Base-by-base conservation (phyloP, 2,797 vertebrate genomes). In the Semotilus atromaculatus region DNA sequence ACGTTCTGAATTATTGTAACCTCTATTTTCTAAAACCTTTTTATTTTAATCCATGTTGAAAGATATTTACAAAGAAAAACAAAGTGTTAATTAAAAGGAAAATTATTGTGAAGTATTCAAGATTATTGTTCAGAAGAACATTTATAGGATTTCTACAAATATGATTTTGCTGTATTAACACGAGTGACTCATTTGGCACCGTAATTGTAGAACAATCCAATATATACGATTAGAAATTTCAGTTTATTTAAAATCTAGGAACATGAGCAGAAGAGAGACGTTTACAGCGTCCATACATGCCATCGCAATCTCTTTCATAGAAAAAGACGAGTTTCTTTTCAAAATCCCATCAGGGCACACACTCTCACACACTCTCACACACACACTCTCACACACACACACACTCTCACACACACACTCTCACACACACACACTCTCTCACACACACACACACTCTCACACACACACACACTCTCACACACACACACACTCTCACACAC, bases 171-270 rank as follows among this genome's bases (percentile, higher is more conserved):
- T 19, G 48, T 48, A 13, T 19, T 51, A 62, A 51, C 51, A 62
- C 38, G 5, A 81, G 48, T 21, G 36, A 31, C 81, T 21, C 19
- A 29, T 68, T 29, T 53, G 34, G 38, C 58, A 75, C 40, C 45
- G 21, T 3, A 51, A 36, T 4, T 18, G 1, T 26, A 83, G 1
- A 64, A 9, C 4, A 5, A 6, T 0, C 19, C 43, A 36, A 48
- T 76, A 34, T 34, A 36, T 36, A 34, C 9, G 34, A 53, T n/a
- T 8, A 3, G 2, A 86, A 84, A 89, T 84, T 66, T 66, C 7
- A n/a, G 45, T 82, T 81, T 83, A 87, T 85, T 89, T 87, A 82
- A 85, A 86, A 84, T 81, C 51, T 43, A 75, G 31, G n/a, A 45
- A 45, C 1, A 45, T 0, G 43, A 45, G 64, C 7, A 21, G 14